Conservation (phyloP, 2,797 vertebrate species). For the Furcifer pardalis region DNA sequence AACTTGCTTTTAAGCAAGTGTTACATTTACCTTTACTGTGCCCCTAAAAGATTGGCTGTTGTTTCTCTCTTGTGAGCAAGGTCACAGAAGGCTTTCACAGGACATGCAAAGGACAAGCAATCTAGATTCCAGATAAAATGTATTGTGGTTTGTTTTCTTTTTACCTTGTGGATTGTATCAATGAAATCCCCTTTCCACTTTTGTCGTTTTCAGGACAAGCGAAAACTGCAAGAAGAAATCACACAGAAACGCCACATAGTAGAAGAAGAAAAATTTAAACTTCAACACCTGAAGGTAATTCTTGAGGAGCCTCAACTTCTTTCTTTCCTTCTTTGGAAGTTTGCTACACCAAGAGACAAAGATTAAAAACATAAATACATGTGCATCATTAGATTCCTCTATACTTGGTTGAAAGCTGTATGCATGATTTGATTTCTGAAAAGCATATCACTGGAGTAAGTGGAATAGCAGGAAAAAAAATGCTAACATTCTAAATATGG, state of each 20-base stretch:
- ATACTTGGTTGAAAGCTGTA: not conserved
- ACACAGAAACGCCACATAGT: constrained; percentile 88
- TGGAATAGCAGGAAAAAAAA: not conserved
- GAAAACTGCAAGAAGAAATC: constrained; percentile 93
- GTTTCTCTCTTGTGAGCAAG: not conserved
- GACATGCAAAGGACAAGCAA: not conserved
- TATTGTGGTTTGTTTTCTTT: not conserved
- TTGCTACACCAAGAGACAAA: not conserved
- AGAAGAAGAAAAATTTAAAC: constrained; percentile 93
- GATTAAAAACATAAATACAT: not conserved
- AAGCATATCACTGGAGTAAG: not conserved
- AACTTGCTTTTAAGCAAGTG: no score
- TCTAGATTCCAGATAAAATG: not conserved
- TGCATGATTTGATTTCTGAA: not conserved
- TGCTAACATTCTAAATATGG: not conserved
- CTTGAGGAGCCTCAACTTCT: not conserved
- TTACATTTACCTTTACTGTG: no score
- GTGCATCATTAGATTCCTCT: not conserved
- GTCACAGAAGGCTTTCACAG: not conserved
- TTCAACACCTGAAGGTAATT: constrained; percentile 93
- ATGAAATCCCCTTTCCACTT: not conserved
- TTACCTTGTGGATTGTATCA: not conserved
- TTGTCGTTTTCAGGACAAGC: constrained; percentile 86
- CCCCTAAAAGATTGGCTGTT: not conserved
- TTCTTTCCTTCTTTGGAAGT: not conserved